Percentiles rank a stretch among this genome's conserved stretches.
Evolutionary conservation across 2,888 invertebrate genomes (phyloP).

Genomic region (Colletes collaris): DNA sequence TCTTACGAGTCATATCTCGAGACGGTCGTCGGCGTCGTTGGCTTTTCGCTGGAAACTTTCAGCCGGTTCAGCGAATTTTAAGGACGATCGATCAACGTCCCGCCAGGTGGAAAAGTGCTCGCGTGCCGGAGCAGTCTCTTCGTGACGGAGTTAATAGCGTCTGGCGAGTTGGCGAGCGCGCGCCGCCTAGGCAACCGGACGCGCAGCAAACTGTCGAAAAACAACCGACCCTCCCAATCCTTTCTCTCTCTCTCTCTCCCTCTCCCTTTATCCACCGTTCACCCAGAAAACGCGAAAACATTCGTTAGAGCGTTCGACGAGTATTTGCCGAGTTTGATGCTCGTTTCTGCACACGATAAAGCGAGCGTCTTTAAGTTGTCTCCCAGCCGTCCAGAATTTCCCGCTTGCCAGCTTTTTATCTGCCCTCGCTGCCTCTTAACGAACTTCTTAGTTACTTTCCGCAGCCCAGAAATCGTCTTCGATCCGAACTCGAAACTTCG

Average conservation of each 20-base stretch:
- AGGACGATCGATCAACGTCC: constrained; percentile 70
- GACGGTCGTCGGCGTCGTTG: constrained; percentile 5
- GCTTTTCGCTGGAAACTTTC: constrained; percentile 21
- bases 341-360: neutral
- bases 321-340: constrained; percentile 30
- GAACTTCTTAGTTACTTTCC: neutral
- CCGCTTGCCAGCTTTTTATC: constrained; percentile 27
- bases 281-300: constrained; percentile 59
- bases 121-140: constrained; percentile 60
- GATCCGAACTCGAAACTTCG: neutral
- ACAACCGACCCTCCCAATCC: constrained; percentile 37
- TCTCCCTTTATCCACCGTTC: neutral
- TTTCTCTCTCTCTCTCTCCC: neutral
- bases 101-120: constrained; percentile 61
- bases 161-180: constrained; percentile 17
- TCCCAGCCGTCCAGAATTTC: constrained; percentile 7
- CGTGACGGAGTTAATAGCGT: constrained; percentile 70
- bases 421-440: neutral
- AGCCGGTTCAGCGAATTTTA: constrained; percentile 57
- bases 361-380: constrained; percentile 15
- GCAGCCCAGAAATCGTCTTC: neutral
- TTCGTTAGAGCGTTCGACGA: constrained; percentile 66
- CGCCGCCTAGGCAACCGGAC: constrained; percentile 13
- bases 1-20: constrained; percentile 35
- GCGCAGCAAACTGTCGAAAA: constrained; percentile 65